Conservation (phyloP, 2,888 invertebrate species). For the Drosophila putrida region DNA sequence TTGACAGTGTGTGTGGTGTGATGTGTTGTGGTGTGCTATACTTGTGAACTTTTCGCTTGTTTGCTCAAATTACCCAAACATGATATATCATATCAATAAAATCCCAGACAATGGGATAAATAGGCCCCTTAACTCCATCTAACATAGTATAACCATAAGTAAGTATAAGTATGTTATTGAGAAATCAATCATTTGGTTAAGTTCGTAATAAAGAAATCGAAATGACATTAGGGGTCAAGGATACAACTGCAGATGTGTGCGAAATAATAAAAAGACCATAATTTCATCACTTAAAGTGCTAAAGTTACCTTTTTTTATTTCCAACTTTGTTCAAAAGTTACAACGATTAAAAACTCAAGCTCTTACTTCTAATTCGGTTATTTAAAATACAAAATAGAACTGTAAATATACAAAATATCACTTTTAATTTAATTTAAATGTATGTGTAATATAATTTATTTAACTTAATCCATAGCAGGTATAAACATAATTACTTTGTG, state of each 20-base stretch:
- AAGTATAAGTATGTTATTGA: constrained; percentile 1
- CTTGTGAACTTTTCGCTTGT: constrained; percentile 46
- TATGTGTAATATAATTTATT: no score
- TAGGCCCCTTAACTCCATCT: constrained; percentile 3
- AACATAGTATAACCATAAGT: constrained; percentile 3
- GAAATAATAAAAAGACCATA: background rate
- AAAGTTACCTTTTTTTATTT: background rate
- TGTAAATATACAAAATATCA: no score
- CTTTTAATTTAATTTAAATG: no score
- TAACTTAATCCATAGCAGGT: no score
- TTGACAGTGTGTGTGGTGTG: constrained; percentile 22
- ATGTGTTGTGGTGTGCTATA: constrained; percentile 9
- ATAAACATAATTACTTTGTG: background rate
- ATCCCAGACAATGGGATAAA: constrained; percentile 45
- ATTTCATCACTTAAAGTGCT: background rate
- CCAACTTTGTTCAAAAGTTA: no score
- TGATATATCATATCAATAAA: constrained; percentile 53
- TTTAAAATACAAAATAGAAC: no score
- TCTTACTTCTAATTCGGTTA: no score
- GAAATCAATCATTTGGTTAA: constrained; percentile 12
- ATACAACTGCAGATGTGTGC: background rate
- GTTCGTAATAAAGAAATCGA: background rate
- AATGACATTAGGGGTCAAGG: background rate
- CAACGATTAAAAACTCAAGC: no score
- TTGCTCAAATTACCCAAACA: constrained; percentile 67